Base-by-base conservation (phyloP, 2,113 vertebrate species). In the Lamprologus ornatipinnis region DNA sequence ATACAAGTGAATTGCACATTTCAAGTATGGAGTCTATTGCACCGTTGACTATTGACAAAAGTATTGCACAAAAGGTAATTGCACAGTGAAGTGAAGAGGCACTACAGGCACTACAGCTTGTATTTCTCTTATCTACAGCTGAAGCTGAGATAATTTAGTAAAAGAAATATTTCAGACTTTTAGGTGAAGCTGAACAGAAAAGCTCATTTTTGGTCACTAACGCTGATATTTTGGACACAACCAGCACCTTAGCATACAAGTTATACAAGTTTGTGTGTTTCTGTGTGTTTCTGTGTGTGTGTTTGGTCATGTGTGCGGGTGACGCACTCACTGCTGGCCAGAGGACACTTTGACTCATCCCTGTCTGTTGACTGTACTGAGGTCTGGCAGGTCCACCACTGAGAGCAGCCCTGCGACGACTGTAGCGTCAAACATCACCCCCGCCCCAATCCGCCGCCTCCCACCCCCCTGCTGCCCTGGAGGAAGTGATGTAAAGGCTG, bases 261-360 rank as follows among this genome's bases (percentile, higher is more conserved):
- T 15, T 79, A 28, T 75, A 31, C 23, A 35, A 54, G 42, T 37
- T 5, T 31, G 63, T 70, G 31, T 84, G 58, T 58, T 31, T 73
- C 51, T 73, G 42, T 9, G 54, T 54, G 12, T 86, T 31, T 75
- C 51, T 63, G 42, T 9, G 54, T 54, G 12, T 86, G 86, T 84
- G 80, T 42, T 23, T 65, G 80, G 42, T 82, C 53, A 40, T 91
- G 89, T 91, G 86, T 80, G 51, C 40, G 85, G 84, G 55, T 90
- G 93, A 93, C 85, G 90, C 90, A 93, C 82, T 91, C 84, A 51
- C 13, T 83, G 54, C 87, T 84, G 91, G 86, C 94, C 82, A 85
- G 92, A 94, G 93, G 93, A 92, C 91, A 86, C 88, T 91, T 93
- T 94, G 93, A 94, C 91, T 95, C 93, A 95, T 93, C 73, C 86